phyloP scores from a whole-genome alignment of 2,888 invertebrate species.

The Anthrax anthrax region DNA sequence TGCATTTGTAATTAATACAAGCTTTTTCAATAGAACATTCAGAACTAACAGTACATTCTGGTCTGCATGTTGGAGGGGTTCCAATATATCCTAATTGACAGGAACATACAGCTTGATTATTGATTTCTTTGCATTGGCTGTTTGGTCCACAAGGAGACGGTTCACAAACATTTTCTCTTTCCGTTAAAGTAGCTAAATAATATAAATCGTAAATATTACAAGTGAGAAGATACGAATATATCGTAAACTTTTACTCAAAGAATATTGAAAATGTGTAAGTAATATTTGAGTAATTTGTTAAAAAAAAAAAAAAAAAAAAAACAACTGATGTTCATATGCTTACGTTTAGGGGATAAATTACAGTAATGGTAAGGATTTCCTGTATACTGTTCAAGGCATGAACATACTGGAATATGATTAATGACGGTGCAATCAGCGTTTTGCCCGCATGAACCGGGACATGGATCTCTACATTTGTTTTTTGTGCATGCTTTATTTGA shows the following conservation, averaged over 20 bases:
- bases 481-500: slow-evolving; percentile 53
- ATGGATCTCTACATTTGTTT: slow-evolving; percentile 65
- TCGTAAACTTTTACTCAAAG: no score
- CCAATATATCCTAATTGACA: slow-evolving; percentile 45
- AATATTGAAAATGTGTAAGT: no score
- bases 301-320: background rate
- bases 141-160: slow-evolving; percentile 54
- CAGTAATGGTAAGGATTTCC: slow-evolving; percentile 65
- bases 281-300: no score
- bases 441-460: slow-evolving; percentile 60
- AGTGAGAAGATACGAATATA: no score
- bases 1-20: slow-evolving; percentile 49
- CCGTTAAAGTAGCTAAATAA: slow-evolving; percentile 23
- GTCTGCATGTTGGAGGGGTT: slow-evolving; percentile 49
- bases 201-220: no score
- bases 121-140: slow-evolving; percentile 44
- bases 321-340: slow-evolving; percentile 18
- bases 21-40: slow-evolving; percentile 47
- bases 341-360: slow-evolving; percentile 36
- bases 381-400: slow-evolving; percentile 52
- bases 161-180: slow-evolving; percentile 40
- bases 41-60: slow-evolving; percentile 49
- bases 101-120: slow-evolving; percentile 45
- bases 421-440: slow-evolving; percentile 58
- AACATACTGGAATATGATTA: slow-evolving; percentile 54